These are phyloP conservation scores for Halcyon senegalensis DNA, from an alignment of 2,113 vertebrate genomes.

Conservation along the genomic window DNA sequence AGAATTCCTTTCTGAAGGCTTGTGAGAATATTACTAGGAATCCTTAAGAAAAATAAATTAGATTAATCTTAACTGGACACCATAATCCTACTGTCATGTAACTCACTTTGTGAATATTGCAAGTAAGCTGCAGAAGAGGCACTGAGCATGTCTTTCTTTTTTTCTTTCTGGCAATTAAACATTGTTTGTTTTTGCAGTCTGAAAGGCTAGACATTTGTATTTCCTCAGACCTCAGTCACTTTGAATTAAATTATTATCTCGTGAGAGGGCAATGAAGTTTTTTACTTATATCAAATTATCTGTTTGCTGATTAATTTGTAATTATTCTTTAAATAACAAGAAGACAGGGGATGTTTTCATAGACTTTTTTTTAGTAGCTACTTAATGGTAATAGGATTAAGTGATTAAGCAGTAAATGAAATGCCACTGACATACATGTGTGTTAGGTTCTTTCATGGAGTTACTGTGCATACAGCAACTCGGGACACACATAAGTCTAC, in stretches of 20 bases:
- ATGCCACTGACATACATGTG: background rate
- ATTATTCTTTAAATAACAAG: background rate
- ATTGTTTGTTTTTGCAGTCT: background rate
- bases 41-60: background rate
- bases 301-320: background rate
- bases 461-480: background rate
- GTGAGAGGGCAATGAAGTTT: background rate
- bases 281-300: background rate
- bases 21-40: background rate
- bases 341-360: background rate
- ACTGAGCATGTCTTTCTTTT: background rate
- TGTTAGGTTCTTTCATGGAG: background rate
- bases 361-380: conserved; percentile 7
- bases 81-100: background rate
- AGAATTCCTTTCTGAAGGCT: background rate
- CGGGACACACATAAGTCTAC: background rate
- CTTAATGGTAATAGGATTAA: conserved; percentile 43
- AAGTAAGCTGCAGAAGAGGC: background rate
- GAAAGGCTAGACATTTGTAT: background rate
- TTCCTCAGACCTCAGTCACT: background rate
- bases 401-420: background rate
- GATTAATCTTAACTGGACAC: background rate
- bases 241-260: background rate
- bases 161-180: background rate
- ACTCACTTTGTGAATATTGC: background rate